phyloP scores from a whole-genome alignment of 2,888 invertebrate genomes.

The Napeogenes sylphis region DNA sequence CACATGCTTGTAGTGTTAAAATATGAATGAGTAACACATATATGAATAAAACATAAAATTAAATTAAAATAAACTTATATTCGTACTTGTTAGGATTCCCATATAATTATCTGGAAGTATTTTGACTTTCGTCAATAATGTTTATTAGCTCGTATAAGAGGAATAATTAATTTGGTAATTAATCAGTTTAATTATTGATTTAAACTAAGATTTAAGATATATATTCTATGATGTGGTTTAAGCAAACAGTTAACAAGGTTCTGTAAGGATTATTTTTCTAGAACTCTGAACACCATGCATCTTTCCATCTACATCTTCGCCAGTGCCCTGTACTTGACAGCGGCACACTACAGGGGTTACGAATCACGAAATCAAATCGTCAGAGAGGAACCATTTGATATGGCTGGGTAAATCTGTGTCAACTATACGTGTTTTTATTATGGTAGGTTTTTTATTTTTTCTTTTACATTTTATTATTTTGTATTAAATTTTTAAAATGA shows the following conservation, averaged over 20 bases:
- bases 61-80: too few relatives aligned
- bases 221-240: too few relatives aligned
- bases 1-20: too few relatives aligned
- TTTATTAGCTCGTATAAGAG: too few relatives aligned
- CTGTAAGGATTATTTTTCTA: conserved; percentile 27
- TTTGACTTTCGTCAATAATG: too few relatives aligned
- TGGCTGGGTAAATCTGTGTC: conserved; percentile 44
- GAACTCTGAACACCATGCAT: conserved; percentile 54
- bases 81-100: too few relatives aligned
- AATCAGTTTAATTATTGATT: too few relatives aligned
- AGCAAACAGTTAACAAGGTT: not conserved
- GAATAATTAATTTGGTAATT: too few relatives aligned
- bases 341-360: conserved; percentile 54
- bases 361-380: conserved; percentile 52
- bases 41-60: too few relatives aligned
- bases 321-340: conserved; percentile 39
- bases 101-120: too few relatives aligned
- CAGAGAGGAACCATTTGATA: conserved; percentile 48
- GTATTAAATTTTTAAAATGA: not conserved
- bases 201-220: too few relatives aligned
- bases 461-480: conserved; percentile 14
- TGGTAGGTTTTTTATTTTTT: conserved; percentile 20
- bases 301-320: conserved; percentile 42
- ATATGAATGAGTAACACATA: too few relatives aligned
- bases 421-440: conserved; percentile 23